These are phyloP conservation scores for Rhea americana DNA, from an alignment of 2,113 vertebrate genomes.

Conservation along the genomic window DNA sequence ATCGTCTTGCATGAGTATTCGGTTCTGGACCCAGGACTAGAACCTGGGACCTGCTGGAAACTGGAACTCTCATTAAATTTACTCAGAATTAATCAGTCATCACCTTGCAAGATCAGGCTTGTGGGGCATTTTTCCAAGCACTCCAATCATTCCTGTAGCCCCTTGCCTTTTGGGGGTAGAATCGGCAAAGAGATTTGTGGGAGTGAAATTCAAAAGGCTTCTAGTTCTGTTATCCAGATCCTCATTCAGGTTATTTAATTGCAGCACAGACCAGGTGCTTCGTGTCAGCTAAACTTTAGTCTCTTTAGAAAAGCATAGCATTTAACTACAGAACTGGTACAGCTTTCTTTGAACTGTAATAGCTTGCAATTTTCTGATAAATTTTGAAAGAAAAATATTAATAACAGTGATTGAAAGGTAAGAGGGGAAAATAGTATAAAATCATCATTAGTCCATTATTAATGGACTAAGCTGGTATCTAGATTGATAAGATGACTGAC, in stretches of 20 bases:
- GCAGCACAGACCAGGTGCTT: background rate
- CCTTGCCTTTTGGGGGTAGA: background rate
- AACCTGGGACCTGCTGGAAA: background rate
- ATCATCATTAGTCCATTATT: background rate
- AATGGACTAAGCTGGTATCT: background rate
- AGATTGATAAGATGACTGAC: background rate
- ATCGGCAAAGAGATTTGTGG: background rate
- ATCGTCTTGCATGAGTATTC: background rate
- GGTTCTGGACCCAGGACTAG: background rate
- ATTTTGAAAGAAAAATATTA: background rate
- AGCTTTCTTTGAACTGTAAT: background rate
- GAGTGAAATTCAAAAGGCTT: background rate
- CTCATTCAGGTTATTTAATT: background rate
- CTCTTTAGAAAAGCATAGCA: background rate
- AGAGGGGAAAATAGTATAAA: background rate
- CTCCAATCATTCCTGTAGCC: background rate
- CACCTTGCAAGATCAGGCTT: background rate
- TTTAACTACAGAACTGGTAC: background rate
- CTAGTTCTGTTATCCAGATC: background rate
- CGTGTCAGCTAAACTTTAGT: background rate
- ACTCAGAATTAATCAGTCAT: background rate
- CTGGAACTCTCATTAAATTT: background rate
- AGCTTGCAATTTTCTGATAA: background rate
- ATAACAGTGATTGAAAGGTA: background rate
- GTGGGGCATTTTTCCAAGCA: background rate